Percentiles rank a stretch among this genome's conserved stretches.
These are phyloP conservation scores for Gallinago solitaria DNA, from an alignment of 2,797 vertebrate genomes.

Conservation along the genomic window DNA sequence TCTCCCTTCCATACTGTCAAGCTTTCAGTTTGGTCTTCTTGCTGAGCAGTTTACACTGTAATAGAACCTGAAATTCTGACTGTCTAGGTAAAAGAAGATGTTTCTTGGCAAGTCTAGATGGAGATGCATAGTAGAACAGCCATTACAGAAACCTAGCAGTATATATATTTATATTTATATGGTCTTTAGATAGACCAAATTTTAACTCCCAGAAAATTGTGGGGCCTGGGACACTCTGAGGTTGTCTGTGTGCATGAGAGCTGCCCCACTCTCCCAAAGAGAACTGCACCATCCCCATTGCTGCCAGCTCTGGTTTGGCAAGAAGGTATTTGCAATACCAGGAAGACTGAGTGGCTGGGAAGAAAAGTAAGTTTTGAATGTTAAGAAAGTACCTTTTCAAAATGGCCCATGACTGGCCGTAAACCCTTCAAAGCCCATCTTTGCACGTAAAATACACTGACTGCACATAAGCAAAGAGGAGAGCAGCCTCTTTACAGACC, in stretches of 20 bases:
- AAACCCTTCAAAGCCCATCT: background rate
- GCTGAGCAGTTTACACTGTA: background rate
- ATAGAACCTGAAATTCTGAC: background rate
- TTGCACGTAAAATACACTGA: background rate
- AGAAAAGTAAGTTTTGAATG: background rate
- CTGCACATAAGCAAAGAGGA: background rate
- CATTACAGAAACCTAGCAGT: background rate
- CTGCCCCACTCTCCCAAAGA: background rate
- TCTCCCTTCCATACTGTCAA: background rate
- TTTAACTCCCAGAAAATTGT: background rate
- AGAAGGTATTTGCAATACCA: background rate
- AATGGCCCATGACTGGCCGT: background rate
- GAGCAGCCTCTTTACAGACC: background rate
- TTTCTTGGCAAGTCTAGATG: background rate
- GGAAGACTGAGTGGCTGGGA: background rate
- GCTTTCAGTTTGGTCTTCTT: background rate
- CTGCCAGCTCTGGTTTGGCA: background rate
- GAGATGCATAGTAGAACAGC: background rate
- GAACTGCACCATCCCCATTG: background rate
- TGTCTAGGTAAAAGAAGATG: background rate
- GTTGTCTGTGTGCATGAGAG: background rate
- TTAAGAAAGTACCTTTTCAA: background rate
- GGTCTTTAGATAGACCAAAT: background rate
- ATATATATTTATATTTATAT: too few species aligned
- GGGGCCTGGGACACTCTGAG: background rate